These are phyloP conservation scores for Mellilla xanthometata DNA, from an alignment of 2,888 invertebrate genomes.

Conservation along the genomic window DNA sequence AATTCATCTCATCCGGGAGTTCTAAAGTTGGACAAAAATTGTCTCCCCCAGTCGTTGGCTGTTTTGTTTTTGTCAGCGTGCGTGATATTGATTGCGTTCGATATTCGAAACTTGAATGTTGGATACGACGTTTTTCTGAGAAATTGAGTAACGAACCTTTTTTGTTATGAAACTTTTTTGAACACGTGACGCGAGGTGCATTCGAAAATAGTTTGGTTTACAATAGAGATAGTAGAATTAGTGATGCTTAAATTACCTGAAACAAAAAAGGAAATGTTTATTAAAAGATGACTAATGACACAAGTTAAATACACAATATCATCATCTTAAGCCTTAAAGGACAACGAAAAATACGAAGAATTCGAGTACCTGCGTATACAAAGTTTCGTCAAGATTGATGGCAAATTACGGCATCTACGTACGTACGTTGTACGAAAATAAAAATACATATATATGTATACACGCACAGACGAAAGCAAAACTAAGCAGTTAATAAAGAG, in stretches of 20 bases:
- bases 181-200: not conserved
- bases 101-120: slow-evolving; percentile 13
- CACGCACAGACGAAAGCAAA: too few relatives aligned
- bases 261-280: slow-evolving; percentile 28
- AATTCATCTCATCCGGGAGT: slow-evolving; percentile 64
- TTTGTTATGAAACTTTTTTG: not conserved
- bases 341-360: too few relatives aligned
- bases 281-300: not conserved
- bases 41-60: slow-evolving; percentile 46
- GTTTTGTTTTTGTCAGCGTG: slow-evolving; percentile 39
- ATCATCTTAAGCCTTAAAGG: too few relatives aligned
- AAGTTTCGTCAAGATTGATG: too few relatives aligned
- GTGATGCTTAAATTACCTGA: slow-evolving; percentile 51
- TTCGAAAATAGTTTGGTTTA: not conserved
- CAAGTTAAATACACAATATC: too few relatives aligned
- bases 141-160: not conserved
- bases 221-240: slow-evolving; percentile 1
- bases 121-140: not conserved
- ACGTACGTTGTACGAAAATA: too few relatives aligned
- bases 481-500: too few relatives aligned
- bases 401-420: too few relatives aligned
- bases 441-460: too few relatives aligned
- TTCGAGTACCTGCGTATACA: too few relatives aligned
- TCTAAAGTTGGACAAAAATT: slow-evolving; percentile 64
- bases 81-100: slow-evolving; percentile 33